Conservation (phyloP, 1,140 invertebrate genomes). For the Vanessa atalanta region DNA sequence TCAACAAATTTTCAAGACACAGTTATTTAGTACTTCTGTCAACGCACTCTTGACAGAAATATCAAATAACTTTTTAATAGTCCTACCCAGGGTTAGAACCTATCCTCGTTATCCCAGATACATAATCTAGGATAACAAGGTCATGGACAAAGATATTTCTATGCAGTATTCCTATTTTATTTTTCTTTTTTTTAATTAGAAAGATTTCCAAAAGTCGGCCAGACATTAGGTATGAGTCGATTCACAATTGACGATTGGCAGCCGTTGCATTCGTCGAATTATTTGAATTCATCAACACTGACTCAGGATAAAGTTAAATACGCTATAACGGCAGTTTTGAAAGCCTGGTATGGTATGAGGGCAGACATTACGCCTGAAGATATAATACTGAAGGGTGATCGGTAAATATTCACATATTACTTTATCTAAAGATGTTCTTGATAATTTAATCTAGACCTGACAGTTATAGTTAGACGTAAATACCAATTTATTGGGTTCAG, state of each 20-base stretch:
- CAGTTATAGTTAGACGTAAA: background rate
- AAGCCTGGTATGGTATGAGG: slow-evolving; percentile 25
- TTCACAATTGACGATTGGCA: slow-evolving; percentile 31
- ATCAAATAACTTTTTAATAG: too few relatives aligned
- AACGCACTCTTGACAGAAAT: too few relatives aligned
- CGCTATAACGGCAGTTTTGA: slow-evolving; percentile 25
- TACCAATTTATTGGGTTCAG: background rate
- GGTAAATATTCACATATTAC: slow-evolving; percentile 6
- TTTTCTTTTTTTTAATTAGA: slow-evolving; percentile 31
- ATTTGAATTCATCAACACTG: background rate
- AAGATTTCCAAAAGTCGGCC: slow-evolving; percentile 40
- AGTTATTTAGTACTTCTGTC: too few relatives aligned
- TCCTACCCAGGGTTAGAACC: too few relatives aligned
- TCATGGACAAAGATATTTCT: too few relatives aligned
- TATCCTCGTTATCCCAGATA: too few relatives aligned
- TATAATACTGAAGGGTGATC: slow-evolving; percentile 1
- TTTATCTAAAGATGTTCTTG: background rate
- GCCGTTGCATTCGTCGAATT: slow-evolving; percentile 12
- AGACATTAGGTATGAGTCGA: slow-evolving; percentile 29
- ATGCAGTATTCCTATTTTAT: too few relatives aligned
- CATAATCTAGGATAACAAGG: too few relatives aligned
- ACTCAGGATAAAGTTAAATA: slow-evolving; percentile 32
- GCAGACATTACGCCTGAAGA: background rate
- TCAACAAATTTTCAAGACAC: too few relatives aligned
- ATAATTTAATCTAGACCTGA: too few relatives aligned